These are phyloP conservation scores for Buceros bicornis DNA, from an alignment of 2,797 vertebrate species.

Conservation along the genomic window DNA sequence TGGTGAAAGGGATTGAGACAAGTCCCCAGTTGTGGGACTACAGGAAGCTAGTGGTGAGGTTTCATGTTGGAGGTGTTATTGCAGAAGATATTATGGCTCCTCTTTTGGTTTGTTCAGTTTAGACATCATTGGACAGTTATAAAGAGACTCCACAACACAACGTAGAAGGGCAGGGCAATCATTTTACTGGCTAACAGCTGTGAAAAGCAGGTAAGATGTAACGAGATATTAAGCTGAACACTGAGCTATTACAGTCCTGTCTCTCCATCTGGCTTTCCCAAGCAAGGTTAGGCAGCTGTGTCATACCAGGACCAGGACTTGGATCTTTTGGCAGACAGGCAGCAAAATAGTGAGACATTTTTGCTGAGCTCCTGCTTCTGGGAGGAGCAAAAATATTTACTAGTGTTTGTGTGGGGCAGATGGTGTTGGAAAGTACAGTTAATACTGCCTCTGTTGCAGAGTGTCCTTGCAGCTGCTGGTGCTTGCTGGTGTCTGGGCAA, in stretches of 20 bases:
- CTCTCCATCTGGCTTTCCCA: not conserved
- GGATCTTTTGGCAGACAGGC: too few relatives aligned
- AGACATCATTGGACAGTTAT: not conserved
- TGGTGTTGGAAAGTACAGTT: too few relatives aligned
- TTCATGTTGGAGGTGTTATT: not conserved
- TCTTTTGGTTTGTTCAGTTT: not conserved
- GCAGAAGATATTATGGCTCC: not conserved
- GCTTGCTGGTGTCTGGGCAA: too few relatives aligned
- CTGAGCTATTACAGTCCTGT: not conserved
- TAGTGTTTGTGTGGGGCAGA: too few relatives aligned
- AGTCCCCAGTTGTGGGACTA: not conserved
- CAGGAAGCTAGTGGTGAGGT: not conserved
- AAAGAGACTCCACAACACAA: not conserved
- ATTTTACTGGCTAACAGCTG: not conserved
- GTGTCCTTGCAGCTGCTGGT: too few relatives aligned
- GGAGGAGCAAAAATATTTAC: too few relatives aligned
- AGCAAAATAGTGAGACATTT: not conserved
- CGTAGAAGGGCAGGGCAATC: not conserved
- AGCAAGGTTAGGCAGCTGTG: not conserved
- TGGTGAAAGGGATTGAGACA: accelerated
- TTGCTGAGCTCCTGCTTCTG: too few relatives aligned
- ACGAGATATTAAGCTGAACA: not conserved
- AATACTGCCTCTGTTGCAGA: too few relatives aligned
- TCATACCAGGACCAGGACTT: not conserved
- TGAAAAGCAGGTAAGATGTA: not conserved